Conservation (phyloP, 2,888 invertebrate genomes). For the Myopa tessellatipennis region DNA sequence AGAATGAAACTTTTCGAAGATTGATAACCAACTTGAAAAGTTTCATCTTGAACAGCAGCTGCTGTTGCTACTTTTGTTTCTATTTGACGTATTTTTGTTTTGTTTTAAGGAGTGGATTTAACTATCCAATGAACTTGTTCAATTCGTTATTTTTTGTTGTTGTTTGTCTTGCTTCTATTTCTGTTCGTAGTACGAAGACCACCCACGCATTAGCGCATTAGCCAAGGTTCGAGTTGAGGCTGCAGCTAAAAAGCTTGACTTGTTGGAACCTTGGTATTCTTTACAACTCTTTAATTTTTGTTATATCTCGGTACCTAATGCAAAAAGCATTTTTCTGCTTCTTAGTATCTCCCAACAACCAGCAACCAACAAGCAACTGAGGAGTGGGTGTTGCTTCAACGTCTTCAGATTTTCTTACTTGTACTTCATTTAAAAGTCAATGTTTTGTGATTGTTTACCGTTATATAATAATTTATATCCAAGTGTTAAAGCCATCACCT, state of each 20-base stretch:
- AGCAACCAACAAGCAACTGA: not conserved
- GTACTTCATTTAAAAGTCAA: constrained; percentile 21
- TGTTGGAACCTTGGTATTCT: not conserved
- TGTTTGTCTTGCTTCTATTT: not conserved
- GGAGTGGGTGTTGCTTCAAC: not conserved
- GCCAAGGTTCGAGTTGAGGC: not conserved
- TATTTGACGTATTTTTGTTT: not conserved
- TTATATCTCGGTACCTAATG: no score
- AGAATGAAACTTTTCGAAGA: constrained; percentile 21
- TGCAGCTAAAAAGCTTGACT: not conserved
- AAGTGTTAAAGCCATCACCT: constrained; percentile 4
- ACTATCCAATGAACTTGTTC: not conserved
- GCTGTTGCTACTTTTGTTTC: not conserved
- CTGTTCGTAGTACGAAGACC: not conserved
- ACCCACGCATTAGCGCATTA: constrained; percentile 9
- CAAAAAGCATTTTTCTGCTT: not conserved
- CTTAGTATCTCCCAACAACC: not conserved
- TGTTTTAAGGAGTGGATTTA: constrained; percentile 14
- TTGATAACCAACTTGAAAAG: constrained; percentile 14
- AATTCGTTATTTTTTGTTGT: not conserved
- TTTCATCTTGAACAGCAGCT: not conserved
- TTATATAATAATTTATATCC: constrained; percentile 24
- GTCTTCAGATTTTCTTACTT: not conserved
- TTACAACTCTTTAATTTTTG: not conserved
- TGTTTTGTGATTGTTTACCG: constrained; percentile 15